Conservation (phyloP, 2,888 invertebrate genomes). For the Itoplectis maculator region DNA sequence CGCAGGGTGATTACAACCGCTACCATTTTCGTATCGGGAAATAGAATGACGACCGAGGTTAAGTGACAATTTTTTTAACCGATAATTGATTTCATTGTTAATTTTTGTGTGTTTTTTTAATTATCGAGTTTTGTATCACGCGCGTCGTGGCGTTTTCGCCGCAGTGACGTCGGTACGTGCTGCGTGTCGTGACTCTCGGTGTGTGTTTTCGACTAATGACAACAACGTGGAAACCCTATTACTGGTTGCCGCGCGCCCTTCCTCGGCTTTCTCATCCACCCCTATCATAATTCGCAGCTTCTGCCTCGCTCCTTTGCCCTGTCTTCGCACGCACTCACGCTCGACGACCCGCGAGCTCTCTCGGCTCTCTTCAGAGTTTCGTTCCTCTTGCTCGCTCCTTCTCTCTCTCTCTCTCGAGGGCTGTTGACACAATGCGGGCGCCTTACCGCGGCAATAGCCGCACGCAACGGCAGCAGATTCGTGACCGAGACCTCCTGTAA, state of each 20-base stretch:
- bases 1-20: too few species aligned
- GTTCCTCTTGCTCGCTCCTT: slow-evolving; percentile 44
- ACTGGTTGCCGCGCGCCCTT: slow-evolving; percentile 36
- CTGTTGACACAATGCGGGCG: slow-evolving; percentile 83
- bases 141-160: too few species aligned
- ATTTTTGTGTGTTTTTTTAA: too few species aligned
- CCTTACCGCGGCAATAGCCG: slow-evolving; percentile 79
- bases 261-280: slow-evolving; percentile 74
- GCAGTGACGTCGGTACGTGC: slow-evolving; percentile 72
- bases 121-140: background rate
- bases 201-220: slow-evolving; percentile 60
- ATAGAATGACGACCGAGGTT: too few species aligned
- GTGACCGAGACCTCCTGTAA: slow-evolving; percentile 61
- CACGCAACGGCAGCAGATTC: slow-evolving; percentile 53
- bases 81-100: too few species aligned
- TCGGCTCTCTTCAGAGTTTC: too few species aligned
- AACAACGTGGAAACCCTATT: slow-evolving; percentile 56
- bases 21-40: too few species aligned
- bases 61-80: too few species aligned
- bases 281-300: slow-evolving; percentile 84
- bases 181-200: slow-evolving; percentile 42
- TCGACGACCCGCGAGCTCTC: too few species aligned
- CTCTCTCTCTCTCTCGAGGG: slow-evolving; percentile 70
- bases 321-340: too few species aligned
- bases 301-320: slow-evolving; percentile 79